phyloP scores from a whole-genome alignment of 2,888 invertebrate genomes.

The Iphiclides podalirius region DNA sequence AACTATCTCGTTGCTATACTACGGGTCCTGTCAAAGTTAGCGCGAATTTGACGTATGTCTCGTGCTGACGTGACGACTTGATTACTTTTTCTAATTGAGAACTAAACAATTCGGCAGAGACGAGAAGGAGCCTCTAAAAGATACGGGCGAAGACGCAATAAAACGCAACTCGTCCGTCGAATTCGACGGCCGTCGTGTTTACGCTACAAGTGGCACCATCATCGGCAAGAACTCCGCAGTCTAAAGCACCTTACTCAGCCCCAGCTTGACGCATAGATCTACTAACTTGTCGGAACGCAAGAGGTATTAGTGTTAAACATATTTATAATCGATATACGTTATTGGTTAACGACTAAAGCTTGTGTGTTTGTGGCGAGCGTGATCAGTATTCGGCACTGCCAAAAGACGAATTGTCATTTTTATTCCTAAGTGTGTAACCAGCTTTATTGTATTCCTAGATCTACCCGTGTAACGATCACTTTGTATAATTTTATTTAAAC shows the following conservation, averaged over 20 bases:
- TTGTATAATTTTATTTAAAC: not conserved
- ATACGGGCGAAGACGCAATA: conserved; percentile 82
- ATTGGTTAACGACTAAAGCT: conserved; percentile 44
- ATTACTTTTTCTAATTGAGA: too few species aligned
- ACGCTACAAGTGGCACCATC: conserved; percentile 90
- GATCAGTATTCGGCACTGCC: conserved; percentile 72
- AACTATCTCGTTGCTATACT: too few species aligned
- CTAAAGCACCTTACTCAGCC: conserved; percentile 59
- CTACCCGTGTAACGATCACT: not conserved
- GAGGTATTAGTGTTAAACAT: conserved; percentile 18
- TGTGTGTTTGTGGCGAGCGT: conserved; percentile 69
- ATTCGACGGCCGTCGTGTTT: conserved; percentile 90
- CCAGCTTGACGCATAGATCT: too few species aligned
- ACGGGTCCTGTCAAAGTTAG: too few species aligned
- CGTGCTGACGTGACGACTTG: too few species aligned
- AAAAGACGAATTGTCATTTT: conserved; percentile 54
- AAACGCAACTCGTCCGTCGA: conserved; percentile 89
- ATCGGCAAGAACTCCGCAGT: conserved; percentile 96
- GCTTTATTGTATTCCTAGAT: conserved; percentile 44
- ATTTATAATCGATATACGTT: conserved; percentile 26
- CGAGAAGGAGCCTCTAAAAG: conserved; percentile 90
- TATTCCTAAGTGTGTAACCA: conserved; percentile 47
- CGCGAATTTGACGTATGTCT: too few species aligned
- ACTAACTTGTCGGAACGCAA: too few species aligned
- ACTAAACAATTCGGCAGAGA: conserved; percentile 77